Percentiles rank a stretch among this genome's conserved stretches.
phyloP scores from a whole-genome alignment of 1,140 invertebrate species.

The Drosophila orosa region DNA sequence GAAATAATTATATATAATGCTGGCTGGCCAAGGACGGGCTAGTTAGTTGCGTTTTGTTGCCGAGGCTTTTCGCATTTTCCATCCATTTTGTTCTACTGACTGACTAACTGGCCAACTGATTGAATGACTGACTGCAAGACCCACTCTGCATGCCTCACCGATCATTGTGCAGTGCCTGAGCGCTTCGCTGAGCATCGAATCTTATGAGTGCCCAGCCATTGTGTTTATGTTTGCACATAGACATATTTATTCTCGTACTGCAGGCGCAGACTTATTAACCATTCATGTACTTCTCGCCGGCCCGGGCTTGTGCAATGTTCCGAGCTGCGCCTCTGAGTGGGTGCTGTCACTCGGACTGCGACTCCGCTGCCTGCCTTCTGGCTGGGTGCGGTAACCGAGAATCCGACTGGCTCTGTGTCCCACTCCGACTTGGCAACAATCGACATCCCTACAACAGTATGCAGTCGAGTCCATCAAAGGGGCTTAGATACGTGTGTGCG shows the following conservation, averaged over 20 bases:
- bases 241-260: conserved; percentile 21
- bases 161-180: conserved; percentile 69
- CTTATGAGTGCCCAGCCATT: conserved; percentile 35
- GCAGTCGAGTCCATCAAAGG: conserved; percentile 31
- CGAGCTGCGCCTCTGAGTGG: conserved; percentile 55
- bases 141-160: conserved; percentile 53
- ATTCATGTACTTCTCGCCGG: conserved; percentile 37
- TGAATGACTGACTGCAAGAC: conserved; percentile 29
- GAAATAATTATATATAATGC: conserved; percentile 78
- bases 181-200: conserved; percentile 54
- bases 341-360: conserved; percentile 39
- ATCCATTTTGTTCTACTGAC: conserved; percentile 50
- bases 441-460: conserved; percentile 21
- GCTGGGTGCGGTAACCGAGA: conserved; percentile 26
- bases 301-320: conserved; percentile 52
- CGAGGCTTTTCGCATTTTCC: conserved; percentile 58
- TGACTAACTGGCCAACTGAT: conserved; percentile 23
- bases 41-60: conserved; percentile 66
- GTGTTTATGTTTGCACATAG: conserved; percentile 21
- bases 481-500: not conserved
- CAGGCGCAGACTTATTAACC: conserved; percentile 20
- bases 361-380: conserved; percentile 24
- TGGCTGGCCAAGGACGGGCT: conserved; percentile 73
- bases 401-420: not conserved
- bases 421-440: not conserved